A percentile compares a stretch with the other conserved stretches of the same genome.
phyloP scores from a whole-genome alignment of 2,797 vertebrate species.

The Sebastolobus alascanus region DNA sequence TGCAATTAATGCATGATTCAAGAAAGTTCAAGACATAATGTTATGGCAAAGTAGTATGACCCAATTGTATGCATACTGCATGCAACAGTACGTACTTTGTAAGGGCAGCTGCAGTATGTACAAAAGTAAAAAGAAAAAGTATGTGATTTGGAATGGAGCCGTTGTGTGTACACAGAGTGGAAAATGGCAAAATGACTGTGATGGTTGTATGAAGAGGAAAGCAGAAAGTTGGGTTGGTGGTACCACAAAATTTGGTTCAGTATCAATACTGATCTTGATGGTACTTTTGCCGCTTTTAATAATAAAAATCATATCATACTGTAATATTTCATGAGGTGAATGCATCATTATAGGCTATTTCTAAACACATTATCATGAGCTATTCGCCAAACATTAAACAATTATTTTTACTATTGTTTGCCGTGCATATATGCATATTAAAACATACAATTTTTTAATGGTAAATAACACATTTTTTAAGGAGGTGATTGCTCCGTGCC shows the following conservation, averaged over 20 bases:
- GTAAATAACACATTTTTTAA: not conserved
- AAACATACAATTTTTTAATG: not conserved
- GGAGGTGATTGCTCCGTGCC: not conserved
- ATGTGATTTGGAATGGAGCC: no score
- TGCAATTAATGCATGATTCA: no score
- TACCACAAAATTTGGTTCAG: not conserved
- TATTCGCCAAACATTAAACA: not conserved
- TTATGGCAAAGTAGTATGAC: no score
- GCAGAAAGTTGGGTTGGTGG: not conserved
- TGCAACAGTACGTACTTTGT: no score
- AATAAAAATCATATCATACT: not conserved
- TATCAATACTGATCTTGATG: not conserved
- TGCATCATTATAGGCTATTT: not conserved
- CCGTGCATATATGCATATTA: not conserved
- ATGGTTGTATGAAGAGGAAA: not conserved
- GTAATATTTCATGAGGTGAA: not conserved
- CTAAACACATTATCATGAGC: not conserved
- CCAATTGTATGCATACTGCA: no score
- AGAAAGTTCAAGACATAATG: no score
- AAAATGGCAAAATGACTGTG: no score
- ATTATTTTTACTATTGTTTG: not conserved
- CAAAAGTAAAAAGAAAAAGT: no score
- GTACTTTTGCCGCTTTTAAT: rapidly evolving
- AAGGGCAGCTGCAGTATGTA: no score
- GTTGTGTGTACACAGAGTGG: no score